These are phyloP conservation scores for Calyptommatus sinebrachiatus DNA, from an alignment of 2,113 vertebrate species.

Conservation along the genomic window DNA sequence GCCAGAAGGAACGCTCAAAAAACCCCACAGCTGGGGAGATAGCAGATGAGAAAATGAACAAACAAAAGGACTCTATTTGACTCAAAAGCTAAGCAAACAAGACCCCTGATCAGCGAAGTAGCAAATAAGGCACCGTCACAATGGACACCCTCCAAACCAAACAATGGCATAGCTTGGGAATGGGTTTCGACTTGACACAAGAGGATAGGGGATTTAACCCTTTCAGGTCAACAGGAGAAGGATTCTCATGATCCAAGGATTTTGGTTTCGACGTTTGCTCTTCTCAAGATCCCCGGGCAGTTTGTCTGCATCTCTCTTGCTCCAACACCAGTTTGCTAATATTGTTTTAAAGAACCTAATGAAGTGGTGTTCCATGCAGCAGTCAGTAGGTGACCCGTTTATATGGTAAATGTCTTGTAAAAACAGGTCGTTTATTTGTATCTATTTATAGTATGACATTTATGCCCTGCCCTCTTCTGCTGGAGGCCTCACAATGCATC, in stretches of 20 bases:
- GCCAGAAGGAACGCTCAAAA: not conserved
- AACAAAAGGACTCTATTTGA: conserved; percentile 2
- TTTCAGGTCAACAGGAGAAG: not conserved
- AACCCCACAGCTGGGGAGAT: not conserved
- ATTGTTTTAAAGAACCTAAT: not conserved
- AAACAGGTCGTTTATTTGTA: no score
- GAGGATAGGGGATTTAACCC: not conserved
- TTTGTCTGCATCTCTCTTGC: not conserved
- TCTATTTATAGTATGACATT: no score
- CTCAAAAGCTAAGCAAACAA: conserved; percentile 13
- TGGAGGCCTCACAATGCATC: no score
- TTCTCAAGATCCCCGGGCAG: not conserved
- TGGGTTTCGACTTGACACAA: not conserved
- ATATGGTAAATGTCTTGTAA: no score
- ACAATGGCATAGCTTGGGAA: conserved; percentile 8
- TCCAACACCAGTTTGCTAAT: not conserved
- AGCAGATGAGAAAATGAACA: not conserved
- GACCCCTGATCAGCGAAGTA: conserved; percentile 3
- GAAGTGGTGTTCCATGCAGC: not conserved
- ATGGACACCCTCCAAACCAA: conserved; percentile 11
- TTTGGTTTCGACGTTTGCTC: conserved; percentile 1
- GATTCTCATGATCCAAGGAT: not conserved
- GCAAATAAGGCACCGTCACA: conserved; percentile 1
- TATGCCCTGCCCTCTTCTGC: no score
- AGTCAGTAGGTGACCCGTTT: not conserved